Evolutionary conservation across 2,797 vertebrate species (phyloP).

Genomic region (Serranus cabrilla): DNA sequence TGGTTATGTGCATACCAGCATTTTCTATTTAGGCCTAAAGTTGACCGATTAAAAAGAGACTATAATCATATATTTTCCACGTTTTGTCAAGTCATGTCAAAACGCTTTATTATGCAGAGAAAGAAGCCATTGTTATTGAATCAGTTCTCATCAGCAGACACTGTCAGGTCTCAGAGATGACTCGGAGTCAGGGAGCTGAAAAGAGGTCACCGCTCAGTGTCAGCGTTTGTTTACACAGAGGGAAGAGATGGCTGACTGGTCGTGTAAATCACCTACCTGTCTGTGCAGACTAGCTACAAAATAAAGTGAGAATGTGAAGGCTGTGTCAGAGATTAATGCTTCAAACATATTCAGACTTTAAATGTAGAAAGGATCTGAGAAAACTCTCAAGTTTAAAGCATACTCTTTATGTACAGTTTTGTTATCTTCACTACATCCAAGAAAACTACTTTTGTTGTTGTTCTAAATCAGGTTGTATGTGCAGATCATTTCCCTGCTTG

Average conservation of each 20-base stretch:
- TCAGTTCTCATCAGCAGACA: constrained; percentile 22
- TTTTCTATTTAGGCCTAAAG: background rate
- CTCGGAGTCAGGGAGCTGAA: constrained; percentile 46
- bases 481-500: background rate
- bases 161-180: constrained; percentile 39
- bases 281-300: constrained; percentile 19
- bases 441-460: background rate
- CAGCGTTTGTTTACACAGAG: constrained; percentile 52
- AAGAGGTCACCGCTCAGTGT: constrained; percentile 60
- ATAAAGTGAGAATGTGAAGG: constrained; percentile 25
- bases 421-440: background rate
- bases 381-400: background rate
- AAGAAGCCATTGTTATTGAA: constrained; percentile 9
- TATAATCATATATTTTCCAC: background rate
- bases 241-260: constrained; percentile 38
- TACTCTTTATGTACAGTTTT: background rate
- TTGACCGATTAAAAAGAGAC: background rate
- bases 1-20: background rate
- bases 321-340: constrained; percentile 19
- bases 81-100: background rate
- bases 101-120: constrained; percentile 4
- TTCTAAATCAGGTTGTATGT: background rate
- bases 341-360: background rate
- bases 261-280: constrained; percentile 47
- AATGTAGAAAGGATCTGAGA: constrained; percentile 15